These are phyloP conservation scores for Agelastica alni DNA, from an alignment of 2,888 invertebrate species.

Conservation along the genomic window DNA sequence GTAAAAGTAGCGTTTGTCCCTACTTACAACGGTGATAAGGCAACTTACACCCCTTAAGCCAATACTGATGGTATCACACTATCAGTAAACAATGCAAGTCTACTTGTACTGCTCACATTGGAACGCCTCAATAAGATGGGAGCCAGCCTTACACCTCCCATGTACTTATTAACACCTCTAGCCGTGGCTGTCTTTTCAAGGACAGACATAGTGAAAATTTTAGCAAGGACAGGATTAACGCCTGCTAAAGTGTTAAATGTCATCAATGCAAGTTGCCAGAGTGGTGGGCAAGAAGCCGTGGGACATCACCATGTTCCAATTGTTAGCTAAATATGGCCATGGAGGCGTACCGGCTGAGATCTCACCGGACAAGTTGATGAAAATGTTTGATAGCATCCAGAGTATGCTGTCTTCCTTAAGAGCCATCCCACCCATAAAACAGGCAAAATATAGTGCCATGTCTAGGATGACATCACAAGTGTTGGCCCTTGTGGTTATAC, in stretches of 20 bases:
- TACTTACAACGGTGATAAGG: background rate
- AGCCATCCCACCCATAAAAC: no score
- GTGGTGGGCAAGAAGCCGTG: background rate
- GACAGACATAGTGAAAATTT: background rate
- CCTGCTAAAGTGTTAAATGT: background rate
- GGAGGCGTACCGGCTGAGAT: no score
- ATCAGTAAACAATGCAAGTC: background rate
- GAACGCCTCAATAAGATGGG: background rate
- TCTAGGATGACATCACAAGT: no score
- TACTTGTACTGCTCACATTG: background rate
- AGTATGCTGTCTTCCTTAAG: no score
- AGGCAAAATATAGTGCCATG: no score
- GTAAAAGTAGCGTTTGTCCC: background rate
- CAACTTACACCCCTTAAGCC: background rate
- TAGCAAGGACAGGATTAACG: background rate
- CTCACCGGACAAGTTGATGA: no score
- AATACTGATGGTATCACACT: background rate
- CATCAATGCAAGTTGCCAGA: background rate
- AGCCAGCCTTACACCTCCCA: background rate
- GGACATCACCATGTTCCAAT: no score
- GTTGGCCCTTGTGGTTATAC: no score
- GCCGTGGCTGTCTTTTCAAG: background rate
- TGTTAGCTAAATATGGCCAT: no score
- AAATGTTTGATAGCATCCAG: no score
- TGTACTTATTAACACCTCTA: background rate